Base-by-base conservation (phyloP, 2,113 vertebrate genomes). In the Notarius lentiginosus region DNA sequence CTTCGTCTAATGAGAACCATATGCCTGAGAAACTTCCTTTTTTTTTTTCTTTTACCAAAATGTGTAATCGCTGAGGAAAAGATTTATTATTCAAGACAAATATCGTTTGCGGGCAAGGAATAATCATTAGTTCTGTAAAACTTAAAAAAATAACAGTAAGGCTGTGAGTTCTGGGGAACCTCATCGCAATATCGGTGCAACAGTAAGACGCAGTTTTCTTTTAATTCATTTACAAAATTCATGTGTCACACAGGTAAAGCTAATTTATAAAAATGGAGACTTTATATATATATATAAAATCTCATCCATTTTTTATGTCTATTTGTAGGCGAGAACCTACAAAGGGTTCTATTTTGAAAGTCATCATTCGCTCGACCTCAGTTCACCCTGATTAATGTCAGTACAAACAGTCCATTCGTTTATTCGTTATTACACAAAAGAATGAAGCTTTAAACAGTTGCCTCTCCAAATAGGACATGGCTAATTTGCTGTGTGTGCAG, bases 401-500 rank as follows among this genome's bases (percentile, higher is more conserved):
- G 66, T 76, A 84, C 51, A 82, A 58, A 66, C 53, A 47, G 11
- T 76, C 12, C 61, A 5, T 63, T 89, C 10, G 75, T 87, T 77
- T 17, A 27, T 80, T 85, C 79, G 83, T 66, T 82, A 83, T 84
- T 65, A 70, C 82, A 75, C 81, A 22, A 77, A 72, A 85, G 83
- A 49, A 73, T 86, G 65, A 80, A 27, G 86, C 83, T 87, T 82
- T 79, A 70, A 77, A 85, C 80, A 63, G 18, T 65, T 89, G 84
- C 73, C 84, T 88, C 47, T 70, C 30, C 49, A 84, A 49, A 80
- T 66, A 58, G 55, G 76, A 82, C 72, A 83, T 30, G 47, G 86
- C 77, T 66, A 84, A 88, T 89, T 89, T 89, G 84, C 27, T 22
- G 55, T 83, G 83, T 82, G 79, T 83, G 56, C 63, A 66, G 58